Evolutionary conservation across 1,140 invertebrate species (phyloP).

Genomic region (Bombus picipes): DNA sequence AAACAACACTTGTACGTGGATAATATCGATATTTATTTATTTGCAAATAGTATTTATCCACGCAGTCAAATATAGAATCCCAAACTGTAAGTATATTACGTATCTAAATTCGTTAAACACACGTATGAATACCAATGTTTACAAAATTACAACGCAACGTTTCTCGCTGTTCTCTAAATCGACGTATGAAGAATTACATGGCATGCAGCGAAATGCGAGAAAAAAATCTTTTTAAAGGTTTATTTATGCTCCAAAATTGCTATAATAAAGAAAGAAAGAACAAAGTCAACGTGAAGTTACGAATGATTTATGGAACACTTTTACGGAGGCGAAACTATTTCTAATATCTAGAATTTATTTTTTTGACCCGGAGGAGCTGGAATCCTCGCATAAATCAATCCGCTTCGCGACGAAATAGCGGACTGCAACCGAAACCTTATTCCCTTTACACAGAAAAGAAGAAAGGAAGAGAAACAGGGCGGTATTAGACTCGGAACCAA

Average conservation of each 20-base stretch:
- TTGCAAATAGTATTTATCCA: too few relatives aligned
- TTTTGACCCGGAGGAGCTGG: neutral
- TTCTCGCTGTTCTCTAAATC: too few relatives aligned
- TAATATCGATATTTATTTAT: neutral
- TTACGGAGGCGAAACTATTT: neutral
- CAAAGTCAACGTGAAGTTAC: neutral
- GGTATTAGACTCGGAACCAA: slow-evolving; percentile 51
- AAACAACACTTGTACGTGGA: neutral
- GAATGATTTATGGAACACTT: neutral
- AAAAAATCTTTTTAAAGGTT: too few relatives aligned
- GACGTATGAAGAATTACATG: too few relatives aligned
- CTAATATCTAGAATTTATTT: neutral
- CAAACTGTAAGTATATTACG: too few relatives aligned
- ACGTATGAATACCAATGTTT: too few relatives aligned
- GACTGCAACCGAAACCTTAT: slow-evolving; percentile 51
- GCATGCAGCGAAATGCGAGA: too few relatives aligned
- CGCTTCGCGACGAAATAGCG: slow-evolving; percentile 28
- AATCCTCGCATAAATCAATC: slow-evolving; percentile 6
- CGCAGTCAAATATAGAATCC: too few relatives aligned
- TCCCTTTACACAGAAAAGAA: slow-evolving; percentile 51
- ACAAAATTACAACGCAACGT: too few relatives aligned
- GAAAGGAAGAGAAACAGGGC: neutral
- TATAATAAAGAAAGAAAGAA: too few relatives aligned
- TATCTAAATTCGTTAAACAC: too few relatives aligned
- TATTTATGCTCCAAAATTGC: too few relatives aligned